Evolutionary conservation across 1,140 invertebrate species (phyloP).

Genomic region (Drosophila setifemur): DNA sequence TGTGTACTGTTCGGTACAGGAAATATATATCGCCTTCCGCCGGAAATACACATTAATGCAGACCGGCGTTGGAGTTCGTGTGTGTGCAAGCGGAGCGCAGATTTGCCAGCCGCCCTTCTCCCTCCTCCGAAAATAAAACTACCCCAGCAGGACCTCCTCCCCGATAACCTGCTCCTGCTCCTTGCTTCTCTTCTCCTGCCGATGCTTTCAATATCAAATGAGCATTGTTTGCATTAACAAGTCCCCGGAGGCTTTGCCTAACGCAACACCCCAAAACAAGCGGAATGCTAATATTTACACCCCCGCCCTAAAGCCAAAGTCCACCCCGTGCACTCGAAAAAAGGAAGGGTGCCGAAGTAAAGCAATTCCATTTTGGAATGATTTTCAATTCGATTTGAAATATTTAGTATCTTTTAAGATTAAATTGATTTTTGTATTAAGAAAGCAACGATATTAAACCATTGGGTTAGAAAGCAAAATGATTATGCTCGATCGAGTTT

Average conservation of each 20-base stretch:
- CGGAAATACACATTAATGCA: slow-evolving; percentile 81
- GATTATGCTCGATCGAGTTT: too few species aligned
- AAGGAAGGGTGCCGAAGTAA: too few species aligned
- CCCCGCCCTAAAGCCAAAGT: not conserved
- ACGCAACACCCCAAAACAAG: slow-evolving; percentile 50
- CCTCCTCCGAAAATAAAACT: slow-evolving; percentile 28
- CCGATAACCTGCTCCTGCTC: not conserved
- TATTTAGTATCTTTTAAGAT: too few species aligned
- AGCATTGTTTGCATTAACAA: slow-evolving; percentile 81
- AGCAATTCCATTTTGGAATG: too few species aligned
- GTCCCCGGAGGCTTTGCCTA: slow-evolving; percentile 61
- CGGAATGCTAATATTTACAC: slow-evolving; percentile 72
- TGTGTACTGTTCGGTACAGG: slow-evolving; percentile 9
- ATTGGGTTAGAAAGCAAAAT: too few species aligned
- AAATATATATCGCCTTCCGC: slow-evolving; percentile 70
- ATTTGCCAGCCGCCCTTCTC: slow-evolving; percentile 31
- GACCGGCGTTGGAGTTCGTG: slow-evolving; percentile 62
- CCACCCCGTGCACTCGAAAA: too few species aligned
- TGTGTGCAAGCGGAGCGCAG: slow-evolving; percentile 57
- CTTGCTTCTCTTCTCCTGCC: not conserved
- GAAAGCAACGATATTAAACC: too few species aligned
- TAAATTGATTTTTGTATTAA: too few species aligned
- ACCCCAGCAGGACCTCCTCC: slow-evolving; percentile 34
- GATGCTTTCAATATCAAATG: slow-evolving; percentile 74
- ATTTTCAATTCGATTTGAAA: too few species aligned